phyloP scores from a whole-genome alignment of 2,888 invertebrate genomes.

The Homarus gammarus region DNA sequence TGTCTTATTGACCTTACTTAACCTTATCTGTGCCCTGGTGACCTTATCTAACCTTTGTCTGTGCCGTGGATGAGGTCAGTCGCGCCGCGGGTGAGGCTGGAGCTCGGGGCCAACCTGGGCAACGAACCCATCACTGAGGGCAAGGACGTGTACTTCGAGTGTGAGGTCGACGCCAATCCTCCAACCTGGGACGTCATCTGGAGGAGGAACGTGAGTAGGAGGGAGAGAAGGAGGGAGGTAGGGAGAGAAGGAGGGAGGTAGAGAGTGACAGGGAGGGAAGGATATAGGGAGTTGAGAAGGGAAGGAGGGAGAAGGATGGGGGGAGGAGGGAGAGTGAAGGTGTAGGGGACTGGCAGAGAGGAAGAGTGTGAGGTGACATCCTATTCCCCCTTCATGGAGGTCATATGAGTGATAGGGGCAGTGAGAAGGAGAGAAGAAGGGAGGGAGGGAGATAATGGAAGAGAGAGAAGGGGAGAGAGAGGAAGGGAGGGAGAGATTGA shows the following conservation, averaged over 20 bases:
- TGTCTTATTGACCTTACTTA: too few relatives aligned
- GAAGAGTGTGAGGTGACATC: not conserved
- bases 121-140: constrained; percentile 46
- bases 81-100: constrained; percentile 25
- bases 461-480: not conserved
- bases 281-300: not conserved
- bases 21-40: too few relatives aligned
- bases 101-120: constrained; percentile 27
- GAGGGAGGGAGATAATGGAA: not conserved
- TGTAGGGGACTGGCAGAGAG: not conserved
- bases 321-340: not conserved
- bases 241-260: constrained; percentile 20
- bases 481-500: not conserved
- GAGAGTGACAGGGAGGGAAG: constrained; percentile 11
- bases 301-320: not conserved
- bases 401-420: not conserved
- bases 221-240: constrained; percentile 23
- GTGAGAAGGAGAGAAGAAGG: not conserved
- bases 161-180: constrained; percentile 46
- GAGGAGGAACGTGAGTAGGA: constrained; percentile 29
- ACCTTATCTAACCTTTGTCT: not conserved
- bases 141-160: constrained; percentile 50
- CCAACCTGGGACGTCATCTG: constrained; percentile 35
- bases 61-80: not conserved
- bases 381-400: too few relatives aligned